Evolutionary conservation across 64 coral and sea anemone species (phyloP), one percentile per base, ranked within the genome.

Genomic region (Catalaphyllia jardinei): DNA sequence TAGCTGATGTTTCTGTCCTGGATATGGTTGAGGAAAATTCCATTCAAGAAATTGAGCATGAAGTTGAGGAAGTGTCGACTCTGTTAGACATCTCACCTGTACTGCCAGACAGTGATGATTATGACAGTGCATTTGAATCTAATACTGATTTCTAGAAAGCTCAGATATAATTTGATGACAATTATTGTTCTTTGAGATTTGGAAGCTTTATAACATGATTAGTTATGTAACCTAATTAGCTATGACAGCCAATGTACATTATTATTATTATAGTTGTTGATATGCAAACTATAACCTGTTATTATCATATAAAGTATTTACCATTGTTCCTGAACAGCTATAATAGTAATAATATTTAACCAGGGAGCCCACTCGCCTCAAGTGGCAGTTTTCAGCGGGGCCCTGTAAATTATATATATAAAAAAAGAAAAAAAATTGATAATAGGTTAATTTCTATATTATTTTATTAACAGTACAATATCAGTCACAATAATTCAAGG

Each of bases 31-130:
- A 35, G 31, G 79, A 90, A 80, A 90, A 90, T 55, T 42, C 78
- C 72, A 55, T 67, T 79, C 10, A 87, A 8, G 29, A 92, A 52
- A 75, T 87, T 87, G 24, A 78, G 62, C 75, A 92, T 91, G 71
- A 76, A 33, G 79, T 85, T 91, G 89, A 91, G 89, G 89, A 85
- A 84, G 89, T 91, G 62, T 91, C 71, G 76, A 85, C 89, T 85
- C 89, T 84, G 20, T 50, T 91, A 76, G 89, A 91, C 79, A 83
- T 85, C 89, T 91, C 71, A 91, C 38, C 79, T 84, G 79, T 52
- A 60, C 78, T 82, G 78, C 52, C 78, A 74, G 88, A 82, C 88
- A 90, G 67, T 29, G 67, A 90, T 8, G 67, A 90, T 82, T 90
- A 90, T 42, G 67, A 90, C 42, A 89, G 87, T 79, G 87, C 87